Percentiles rank a stretch among this genome's conserved stretches.
Conservation (phyloP, 2,888 invertebrate species). For the Taphrorychus bicolor region DNA sequence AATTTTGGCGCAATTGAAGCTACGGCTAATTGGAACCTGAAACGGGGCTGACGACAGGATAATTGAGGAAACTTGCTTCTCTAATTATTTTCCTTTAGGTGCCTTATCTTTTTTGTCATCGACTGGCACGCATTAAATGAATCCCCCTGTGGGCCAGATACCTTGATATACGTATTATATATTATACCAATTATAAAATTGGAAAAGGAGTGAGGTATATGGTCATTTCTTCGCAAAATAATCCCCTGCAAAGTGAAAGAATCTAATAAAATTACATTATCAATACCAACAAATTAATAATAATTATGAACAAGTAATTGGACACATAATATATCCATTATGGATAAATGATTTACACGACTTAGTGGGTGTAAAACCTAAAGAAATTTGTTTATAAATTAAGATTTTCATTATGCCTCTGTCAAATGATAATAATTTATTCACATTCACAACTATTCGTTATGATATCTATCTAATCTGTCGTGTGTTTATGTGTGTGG, state of each 20-base stretch:
- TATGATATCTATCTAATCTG: background rate
- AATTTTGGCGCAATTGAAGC: background rate
- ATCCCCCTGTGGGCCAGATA: too few relatives aligned
- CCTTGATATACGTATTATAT: too few relatives aligned
- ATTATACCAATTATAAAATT: too few relatives aligned
- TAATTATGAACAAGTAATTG: too few relatives aligned
- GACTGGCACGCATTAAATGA: background rate
- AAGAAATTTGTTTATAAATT: background rate
- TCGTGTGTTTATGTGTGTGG: constrained; percentile 1
- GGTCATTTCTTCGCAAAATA: too few relatives aligned
- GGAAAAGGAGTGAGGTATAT: too few relatives aligned
- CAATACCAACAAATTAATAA: too few relatives aligned
- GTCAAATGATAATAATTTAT: background rate
- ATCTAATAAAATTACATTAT: too few relatives aligned
- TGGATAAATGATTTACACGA: background rate
- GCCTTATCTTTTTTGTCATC: background rate
- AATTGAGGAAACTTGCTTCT: background rate
- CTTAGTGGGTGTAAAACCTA: background rate
- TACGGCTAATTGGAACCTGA: background rate
- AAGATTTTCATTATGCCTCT: background rate
- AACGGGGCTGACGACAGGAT: background rate
- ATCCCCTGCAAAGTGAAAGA: too few relatives aligned
- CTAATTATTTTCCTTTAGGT: background rate
- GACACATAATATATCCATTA: background rate
- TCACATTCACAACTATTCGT: background rate